Conservation (phyloP, 2,113 vertebrate genomes). For the Chitala chitala region DNA sequence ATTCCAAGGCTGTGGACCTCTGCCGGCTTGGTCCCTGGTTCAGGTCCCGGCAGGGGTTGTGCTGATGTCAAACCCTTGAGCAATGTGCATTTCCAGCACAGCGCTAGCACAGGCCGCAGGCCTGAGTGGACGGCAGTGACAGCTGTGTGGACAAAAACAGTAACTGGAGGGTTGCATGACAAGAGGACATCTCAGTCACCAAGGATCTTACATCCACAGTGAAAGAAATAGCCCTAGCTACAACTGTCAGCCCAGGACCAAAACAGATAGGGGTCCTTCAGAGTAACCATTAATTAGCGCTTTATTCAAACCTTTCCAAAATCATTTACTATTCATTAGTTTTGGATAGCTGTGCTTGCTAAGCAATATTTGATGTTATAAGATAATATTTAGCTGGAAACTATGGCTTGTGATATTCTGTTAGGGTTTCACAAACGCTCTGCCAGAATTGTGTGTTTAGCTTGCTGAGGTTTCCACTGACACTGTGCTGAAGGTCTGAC, state of each 20-base stretch:
- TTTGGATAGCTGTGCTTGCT: not conserved
- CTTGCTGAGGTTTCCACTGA: not conserved
- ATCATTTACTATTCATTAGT: not conserved
- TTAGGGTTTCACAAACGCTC: too few relatives aligned
- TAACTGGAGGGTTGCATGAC: not conserved
- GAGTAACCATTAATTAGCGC: too few relatives aligned
- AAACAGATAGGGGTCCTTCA: too few relatives aligned
- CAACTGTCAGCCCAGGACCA: too few relatives aligned
- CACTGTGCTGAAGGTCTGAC: not conserved
- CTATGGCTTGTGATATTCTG: too few relatives aligned
- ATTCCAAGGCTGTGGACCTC: too few relatives aligned
- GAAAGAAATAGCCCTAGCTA: not conserved
- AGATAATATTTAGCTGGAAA: too few relatives aligned
- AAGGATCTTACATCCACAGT: not conserved
- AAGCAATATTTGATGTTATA: too few relatives aligned
- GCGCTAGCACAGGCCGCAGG: not conserved
- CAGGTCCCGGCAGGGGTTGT: not conserved
- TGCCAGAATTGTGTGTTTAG: not conserved
- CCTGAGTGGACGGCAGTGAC: not conserved
- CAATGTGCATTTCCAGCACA: not conserved
- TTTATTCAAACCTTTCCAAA: too few relatives aligned
- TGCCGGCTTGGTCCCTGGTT: slow-evolving; percentile 1
- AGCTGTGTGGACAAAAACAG: not conserved
- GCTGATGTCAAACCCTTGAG: slow-evolving; percentile 18
- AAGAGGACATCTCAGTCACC: not conserved